phyloP scores from a whole-genome alignment of 2,797 vertebrate species.

The Hemitrygon akajei region DNA sequence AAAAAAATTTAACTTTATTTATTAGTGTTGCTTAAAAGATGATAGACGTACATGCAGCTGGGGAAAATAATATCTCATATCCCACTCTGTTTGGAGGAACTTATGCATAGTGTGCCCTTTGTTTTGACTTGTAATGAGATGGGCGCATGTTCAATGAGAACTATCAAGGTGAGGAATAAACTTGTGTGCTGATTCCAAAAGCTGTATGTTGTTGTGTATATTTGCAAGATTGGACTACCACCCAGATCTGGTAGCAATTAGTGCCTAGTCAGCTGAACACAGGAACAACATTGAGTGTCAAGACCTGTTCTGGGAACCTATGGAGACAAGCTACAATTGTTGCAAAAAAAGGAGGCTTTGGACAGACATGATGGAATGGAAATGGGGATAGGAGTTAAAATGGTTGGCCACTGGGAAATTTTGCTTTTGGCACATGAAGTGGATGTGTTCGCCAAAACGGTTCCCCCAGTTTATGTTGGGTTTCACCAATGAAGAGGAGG shows the following conservation, averaged over 20 bases:
- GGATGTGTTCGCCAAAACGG: no score
- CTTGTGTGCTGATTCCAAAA: not conserved
- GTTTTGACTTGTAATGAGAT: not conserved
- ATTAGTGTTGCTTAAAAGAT: not conserved
- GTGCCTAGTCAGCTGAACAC: not conserved
- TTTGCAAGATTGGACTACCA: not conserved
- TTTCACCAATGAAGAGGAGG: no score
- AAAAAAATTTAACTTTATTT: not conserved
- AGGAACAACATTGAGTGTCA: no score
- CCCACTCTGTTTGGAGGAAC: not conserved
- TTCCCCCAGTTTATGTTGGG: no score
- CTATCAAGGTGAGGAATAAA: no score
- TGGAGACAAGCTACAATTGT: not conserved
- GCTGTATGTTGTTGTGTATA: not conserved
- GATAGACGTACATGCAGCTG: not conserved
- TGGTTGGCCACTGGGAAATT: no score
- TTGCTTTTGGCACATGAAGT: no score
- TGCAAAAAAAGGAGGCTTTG: no score
- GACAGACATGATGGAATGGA: no score
- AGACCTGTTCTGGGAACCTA: no score
- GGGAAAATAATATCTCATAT: not conserved
- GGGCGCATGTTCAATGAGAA: not conserved
- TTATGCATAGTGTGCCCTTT: not conserved
- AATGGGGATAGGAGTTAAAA: no score
- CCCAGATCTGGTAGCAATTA: not conserved